A percentile compares a stretch with the other conserved stretches of the same genome.
Evolutionary conservation across 2,113 vertebrate genomes (phyloP).

Genomic region (Scortum barcoo): DNA sequence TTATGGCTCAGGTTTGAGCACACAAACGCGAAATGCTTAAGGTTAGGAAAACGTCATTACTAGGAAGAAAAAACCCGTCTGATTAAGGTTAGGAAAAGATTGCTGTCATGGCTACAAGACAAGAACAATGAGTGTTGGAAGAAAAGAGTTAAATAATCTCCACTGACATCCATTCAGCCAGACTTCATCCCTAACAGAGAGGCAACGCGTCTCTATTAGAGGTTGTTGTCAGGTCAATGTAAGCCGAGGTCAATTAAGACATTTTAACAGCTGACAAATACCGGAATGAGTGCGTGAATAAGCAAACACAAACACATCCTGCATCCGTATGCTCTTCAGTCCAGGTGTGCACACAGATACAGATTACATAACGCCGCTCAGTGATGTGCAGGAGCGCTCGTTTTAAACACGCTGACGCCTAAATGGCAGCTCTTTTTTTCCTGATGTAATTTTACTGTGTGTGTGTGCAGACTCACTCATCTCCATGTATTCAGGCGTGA

Average conservation of each 20-base stretch:
- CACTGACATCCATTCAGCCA: too few relatives aligned
- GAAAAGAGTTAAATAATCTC: neutral
- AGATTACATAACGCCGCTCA: constrained; percentile 13
- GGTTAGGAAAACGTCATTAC: neutral
- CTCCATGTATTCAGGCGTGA: constrained; percentile 99
- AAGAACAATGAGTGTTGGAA: neutral
- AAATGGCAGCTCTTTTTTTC: neutral
- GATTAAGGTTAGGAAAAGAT: too few relatives aligned
- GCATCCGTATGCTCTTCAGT: neutral
- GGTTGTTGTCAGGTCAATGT: neutral
- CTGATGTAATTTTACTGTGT: neutral
- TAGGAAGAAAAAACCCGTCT: neutral
- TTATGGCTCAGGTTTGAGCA: neutral
- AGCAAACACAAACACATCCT: neutral
- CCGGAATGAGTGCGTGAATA: neutral
- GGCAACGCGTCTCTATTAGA: neutral
- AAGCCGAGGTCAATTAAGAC: neutral
- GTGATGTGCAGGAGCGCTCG: neutral
- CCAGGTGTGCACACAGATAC: neutral
- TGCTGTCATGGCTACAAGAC: neutral
- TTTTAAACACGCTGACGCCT: constrained; percentile 1
- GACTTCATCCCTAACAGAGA: too few relatives aligned
- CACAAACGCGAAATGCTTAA: neutral
- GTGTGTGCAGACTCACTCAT: constrained; percentile 90
- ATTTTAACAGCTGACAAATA: neutral